phyloP scores from a whole-genome alignment of 2,113 vertebrate genomes.

The Erythrolamprus reginae region DNA sequence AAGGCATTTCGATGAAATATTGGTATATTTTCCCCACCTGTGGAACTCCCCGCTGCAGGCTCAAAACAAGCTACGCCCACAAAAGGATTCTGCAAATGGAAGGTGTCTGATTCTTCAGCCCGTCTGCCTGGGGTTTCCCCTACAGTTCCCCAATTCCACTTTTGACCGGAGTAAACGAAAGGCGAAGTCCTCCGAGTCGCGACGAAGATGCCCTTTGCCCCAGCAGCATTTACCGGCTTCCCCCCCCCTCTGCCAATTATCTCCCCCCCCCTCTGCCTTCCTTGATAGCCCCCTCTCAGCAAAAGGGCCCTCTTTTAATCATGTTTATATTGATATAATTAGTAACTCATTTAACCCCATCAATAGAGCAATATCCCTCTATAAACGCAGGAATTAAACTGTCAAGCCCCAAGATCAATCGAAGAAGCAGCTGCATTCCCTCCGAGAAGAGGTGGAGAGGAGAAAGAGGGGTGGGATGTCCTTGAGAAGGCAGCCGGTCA shows the following conservation, averaged over 20 bases:
- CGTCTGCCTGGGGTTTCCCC: too few relatives aligned
- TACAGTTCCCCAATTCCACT: background rate
- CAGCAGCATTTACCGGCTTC: background rate
- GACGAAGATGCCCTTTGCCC: background rate
- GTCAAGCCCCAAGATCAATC: constrained; percentile 50
- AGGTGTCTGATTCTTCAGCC: background rate
- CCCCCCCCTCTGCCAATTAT: constrained; percentile 19
- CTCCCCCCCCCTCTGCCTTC: background rate
- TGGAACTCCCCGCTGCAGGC: background rate
- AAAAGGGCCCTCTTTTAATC: constrained; percentile 62
- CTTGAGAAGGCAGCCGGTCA: background rate
- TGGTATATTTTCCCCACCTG: background rate
- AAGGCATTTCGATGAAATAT: background rate
- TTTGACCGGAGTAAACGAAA: too few relatives aligned
- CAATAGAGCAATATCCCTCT: constrained; percentile 65
- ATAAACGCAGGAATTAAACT: constrained; percentile 69
- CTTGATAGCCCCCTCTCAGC: constrained; percentile 50
- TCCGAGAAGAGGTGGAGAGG: accelerated
- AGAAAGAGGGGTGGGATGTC: background rate
- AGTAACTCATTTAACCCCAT: constrained; percentile 69
- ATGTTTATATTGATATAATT: constrained; percentile 69
- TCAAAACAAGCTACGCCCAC: background rate
- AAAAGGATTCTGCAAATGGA: background rate
- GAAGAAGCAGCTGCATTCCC: accelerated
- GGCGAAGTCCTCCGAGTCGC: background rate